Conservation (phyloP, 2,888 invertebrate genomes). For the Clanis bilineata region DNA sequence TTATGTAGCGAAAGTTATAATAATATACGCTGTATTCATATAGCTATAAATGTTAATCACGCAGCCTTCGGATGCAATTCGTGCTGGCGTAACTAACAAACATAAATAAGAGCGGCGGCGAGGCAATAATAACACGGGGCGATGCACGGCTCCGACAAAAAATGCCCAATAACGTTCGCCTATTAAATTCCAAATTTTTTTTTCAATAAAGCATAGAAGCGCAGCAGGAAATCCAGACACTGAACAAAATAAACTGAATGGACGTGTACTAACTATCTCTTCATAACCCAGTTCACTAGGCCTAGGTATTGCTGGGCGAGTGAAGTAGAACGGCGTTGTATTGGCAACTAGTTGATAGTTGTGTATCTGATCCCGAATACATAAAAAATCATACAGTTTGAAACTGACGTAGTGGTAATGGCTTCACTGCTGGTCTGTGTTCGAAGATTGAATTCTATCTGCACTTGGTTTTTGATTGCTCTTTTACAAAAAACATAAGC, state of each 20-base stretch:
- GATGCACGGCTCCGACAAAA: constrained; percentile 11
- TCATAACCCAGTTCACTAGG: constrained; percentile 62
- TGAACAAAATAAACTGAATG: constrained; percentile 55
- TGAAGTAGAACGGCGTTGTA: constrained; percentile 54
- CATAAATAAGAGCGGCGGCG: background rate
- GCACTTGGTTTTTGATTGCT: background rate
- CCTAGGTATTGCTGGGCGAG: constrained; percentile 41
- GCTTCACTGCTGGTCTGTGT: background rate
- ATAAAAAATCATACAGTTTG: constrained; percentile 37
- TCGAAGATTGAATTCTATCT: background rate
- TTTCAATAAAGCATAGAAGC: constrained; percentile 45
- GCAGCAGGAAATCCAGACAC: constrained; percentile 56
- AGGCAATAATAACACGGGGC: constrained; percentile 9
- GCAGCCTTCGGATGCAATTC: background rate
- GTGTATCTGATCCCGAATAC: constrained; percentile 29
- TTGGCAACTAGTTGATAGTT: constrained; percentile 47
- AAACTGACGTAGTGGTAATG: constrained; percentile 33
- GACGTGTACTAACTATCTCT: constrained; percentile 54
- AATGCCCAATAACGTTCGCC: constrained; percentile 30
- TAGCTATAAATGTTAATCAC: background rate
- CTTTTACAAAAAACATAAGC: background rate
- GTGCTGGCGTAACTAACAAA: background rate
- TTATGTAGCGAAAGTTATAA: too few species aligned
- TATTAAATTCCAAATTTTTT: constrained; percentile 47
- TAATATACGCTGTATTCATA: background rate